Evolutionary conservation across 2,113 vertebrate genomes (phyloP).

Genomic region (Mus spicilegus): DNA sequence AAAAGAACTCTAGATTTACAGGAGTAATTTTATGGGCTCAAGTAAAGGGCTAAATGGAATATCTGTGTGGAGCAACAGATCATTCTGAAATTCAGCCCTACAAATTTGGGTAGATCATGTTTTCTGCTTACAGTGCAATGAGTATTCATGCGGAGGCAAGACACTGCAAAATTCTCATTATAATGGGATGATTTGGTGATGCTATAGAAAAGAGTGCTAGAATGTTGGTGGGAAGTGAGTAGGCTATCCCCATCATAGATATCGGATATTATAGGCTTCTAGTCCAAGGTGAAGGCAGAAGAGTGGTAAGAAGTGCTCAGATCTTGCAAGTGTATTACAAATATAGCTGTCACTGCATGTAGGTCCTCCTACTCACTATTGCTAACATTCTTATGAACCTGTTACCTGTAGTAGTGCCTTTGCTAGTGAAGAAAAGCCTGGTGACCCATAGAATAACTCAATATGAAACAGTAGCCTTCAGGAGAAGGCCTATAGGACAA

Average conservation of each 20-base stretch:
- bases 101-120: background rate
- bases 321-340: background rate
- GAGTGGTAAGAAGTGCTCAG: background rate
- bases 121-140: background rate
- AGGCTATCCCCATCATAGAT: accelerated
- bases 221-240: background rate
- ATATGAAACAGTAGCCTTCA: background rate
- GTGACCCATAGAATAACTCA: background rate
- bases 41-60: accelerated
- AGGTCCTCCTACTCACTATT: background rate
- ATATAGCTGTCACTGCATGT: accelerated
- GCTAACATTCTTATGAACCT: background rate
- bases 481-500: background rate
- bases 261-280: background rate
- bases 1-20: background rate
- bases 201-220: background rate
- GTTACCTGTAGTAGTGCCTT: background rate
- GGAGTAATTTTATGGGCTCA: background rate
- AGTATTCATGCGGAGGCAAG: background rate
- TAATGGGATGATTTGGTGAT: background rate
- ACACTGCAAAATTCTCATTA: background rate
- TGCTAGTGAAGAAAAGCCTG: background rate
- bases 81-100: background rate
- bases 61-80: background rate
- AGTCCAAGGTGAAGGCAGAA: background rate